Conservation (phyloP, 1,140 invertebrate genomes). For the Bathynomus jamesi region DNA sequence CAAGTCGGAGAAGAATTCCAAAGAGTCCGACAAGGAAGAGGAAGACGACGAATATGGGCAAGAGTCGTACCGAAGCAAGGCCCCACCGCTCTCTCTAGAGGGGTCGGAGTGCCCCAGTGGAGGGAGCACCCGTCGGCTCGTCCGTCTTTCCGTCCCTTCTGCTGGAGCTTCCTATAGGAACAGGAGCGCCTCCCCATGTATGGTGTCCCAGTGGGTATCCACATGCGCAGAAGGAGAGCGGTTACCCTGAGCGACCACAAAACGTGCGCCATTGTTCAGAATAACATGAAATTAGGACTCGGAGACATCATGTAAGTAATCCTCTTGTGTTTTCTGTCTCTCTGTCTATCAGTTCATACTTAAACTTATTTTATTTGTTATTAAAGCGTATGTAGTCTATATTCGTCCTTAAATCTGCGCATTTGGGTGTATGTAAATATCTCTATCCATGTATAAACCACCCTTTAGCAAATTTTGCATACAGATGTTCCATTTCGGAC, state of each 20-base stretch:
- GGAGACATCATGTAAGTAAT: conserved; percentile 91
- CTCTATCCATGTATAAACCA: too few species aligned
- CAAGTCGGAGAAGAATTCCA: background rate
- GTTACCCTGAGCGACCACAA: conserved; percentile 81
- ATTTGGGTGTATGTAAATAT: too few species aligned
- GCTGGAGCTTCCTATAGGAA: background rate
- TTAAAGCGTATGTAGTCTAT: too few species aligned
- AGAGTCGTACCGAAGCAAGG: background rate
- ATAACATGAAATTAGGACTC: conserved; percentile 62
- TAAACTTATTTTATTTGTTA: too few species aligned
- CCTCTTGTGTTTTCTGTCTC: too few species aligned
- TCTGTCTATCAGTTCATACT: too few species aligned
- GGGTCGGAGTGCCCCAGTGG: conserved; percentile 3
- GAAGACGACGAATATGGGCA: background rate
- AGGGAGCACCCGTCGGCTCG: background rate
- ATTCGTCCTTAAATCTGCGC: too few species aligned
- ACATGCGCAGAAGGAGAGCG: conserved; percentile 54
- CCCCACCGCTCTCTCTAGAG: background rate
- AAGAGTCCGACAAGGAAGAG: background rate
- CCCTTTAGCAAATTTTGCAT: too few species aligned
- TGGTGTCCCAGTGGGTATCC: background rate
- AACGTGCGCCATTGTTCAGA: conserved; percentile 81
- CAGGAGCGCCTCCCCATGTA: background rate
- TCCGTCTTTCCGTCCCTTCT: conserved; percentile 8
- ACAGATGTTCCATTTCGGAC: too few species aligned